Base-by-base conservation (phyloP, 2,888 invertebrate species). In the Zonitis immaculata region DNA sequence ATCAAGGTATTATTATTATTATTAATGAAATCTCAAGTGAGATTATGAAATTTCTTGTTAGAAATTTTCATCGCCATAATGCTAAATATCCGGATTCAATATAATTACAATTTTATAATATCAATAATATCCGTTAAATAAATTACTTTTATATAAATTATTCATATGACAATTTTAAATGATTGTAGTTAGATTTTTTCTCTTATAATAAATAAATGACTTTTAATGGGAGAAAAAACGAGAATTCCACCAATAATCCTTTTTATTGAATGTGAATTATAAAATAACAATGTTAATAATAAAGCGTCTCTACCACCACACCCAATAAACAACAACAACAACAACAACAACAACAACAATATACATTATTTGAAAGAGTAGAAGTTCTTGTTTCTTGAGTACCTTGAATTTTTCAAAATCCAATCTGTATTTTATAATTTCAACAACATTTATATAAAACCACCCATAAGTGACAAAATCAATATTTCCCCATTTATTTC, bases 311-410 rank as follows among this genome's bases (percentile, higher is more conserved):
- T 39, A 39, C 39, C 18, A 20, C 39, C 39, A 39, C 39, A 39
- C 39, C 39, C 39, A 35, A 16, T 8, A 32, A 28, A 6, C 12
- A 30, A 2, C 35, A 20, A 39, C 39, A 39, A 39, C 20, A 16
- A 11, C n/a, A n/a, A n/a, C n/a, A 28, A 6, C 12, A 30, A 2
- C 35, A 20, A 39, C 39, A 39, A 39, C 20, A 16, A 11, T n/a
- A n/a, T n/a, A n/a, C n/a, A n/a, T n/a, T n/a, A n/a, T 39, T 20
- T 18, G 39, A 18, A 18, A 39, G 39, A 39, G 39, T 20, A 39
- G 11, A n/a, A 39, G 20, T 39, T 39, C 39, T 39, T 39, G 39
- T 39, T 39, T 39, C 39, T 39, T 39, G 39, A 39, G 39, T 39
- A 39, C 39, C 39, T 39, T 39, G 39, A 39, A 20, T 39, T 20